Percentiles rank a stretch among this genome's conserved stretches.
Evolutionary conservation across 2,888 invertebrate species (phyloP).

Genomic region (Acanthoscelides obtectus): DNA sequence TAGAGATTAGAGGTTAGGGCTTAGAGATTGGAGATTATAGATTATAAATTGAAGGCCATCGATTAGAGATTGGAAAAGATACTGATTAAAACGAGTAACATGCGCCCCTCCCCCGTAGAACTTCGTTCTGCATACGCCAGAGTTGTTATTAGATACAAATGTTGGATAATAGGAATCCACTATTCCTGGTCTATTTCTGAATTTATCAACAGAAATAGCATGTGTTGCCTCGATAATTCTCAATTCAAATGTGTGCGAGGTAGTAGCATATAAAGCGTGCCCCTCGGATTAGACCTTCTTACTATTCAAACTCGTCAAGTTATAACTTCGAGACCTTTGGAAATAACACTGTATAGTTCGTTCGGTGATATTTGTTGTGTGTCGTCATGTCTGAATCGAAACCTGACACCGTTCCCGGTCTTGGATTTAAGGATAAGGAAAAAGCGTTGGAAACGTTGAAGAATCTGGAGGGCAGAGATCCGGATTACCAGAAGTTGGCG

Average conservation of each 20-base stretch:
- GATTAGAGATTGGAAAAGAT: too few species aligned
- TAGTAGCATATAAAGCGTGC: background rate
- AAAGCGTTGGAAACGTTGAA: constrained; percentile 65
- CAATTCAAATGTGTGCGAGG: background rate
- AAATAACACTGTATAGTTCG: background rate
- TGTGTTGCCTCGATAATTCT: background rate
- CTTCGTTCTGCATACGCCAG: too few species aligned
- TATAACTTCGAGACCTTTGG: background rate
- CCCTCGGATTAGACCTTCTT: background rate
- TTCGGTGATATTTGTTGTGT: background rate
- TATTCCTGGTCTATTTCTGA: background rate
- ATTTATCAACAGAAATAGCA: background rate
- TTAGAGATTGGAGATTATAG: too few species aligned
- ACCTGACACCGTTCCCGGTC: constrained; percentile 63
- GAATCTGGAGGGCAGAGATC: constrained; percentile 66
- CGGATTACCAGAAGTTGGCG: constrained; percentile 71
- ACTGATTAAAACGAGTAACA: too few species aligned
- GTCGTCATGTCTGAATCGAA: constrained; percentile 39
- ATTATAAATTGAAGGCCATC: too few species aligned
- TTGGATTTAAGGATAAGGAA: constrained; percentile 75
- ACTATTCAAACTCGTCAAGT: background rate
- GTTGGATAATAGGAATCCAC: too few species aligned
- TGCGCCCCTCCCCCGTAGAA: too few species aligned
- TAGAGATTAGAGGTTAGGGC: too few species aligned
- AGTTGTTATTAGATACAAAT: too few species aligned